phyloP scores from a whole-genome alignment of 2,113 vertebrate genomes.

The Osmerus eperlanus region DNA sequence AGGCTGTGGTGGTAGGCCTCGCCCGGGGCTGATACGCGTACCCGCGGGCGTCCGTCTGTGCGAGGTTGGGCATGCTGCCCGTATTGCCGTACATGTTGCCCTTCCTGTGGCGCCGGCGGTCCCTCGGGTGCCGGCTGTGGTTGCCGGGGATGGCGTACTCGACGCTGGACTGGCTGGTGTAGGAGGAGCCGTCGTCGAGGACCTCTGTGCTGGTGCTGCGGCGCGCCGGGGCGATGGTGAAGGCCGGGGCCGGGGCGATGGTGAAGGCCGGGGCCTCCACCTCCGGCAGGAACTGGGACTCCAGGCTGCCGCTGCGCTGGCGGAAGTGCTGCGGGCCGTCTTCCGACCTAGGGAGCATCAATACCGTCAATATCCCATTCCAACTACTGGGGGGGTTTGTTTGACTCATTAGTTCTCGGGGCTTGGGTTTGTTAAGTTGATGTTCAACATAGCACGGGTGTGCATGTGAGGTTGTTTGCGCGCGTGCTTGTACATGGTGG shows the following conservation, averaged over 20 bases:
- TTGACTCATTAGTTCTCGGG: not conserved
- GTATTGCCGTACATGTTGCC: constrained; percentile 81
- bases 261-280: constrained; percentile 65
- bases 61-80: constrained; percentile 95
- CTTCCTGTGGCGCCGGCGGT: constrained; percentile 79
- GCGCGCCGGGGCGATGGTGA: constrained; percentile 72
- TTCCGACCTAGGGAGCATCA: constrained; percentile 71
- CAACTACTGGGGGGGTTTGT: no score
- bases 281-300: constrained; percentile 80
- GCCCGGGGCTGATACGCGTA: constrained; percentile 68
- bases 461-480: not conserved
- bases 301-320: constrained; percentile 91
- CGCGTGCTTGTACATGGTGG: not conserved
- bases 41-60: constrained; percentile 78
- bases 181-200: constrained; percentile 91
- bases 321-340: constrained; percentile 77
- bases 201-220: constrained; percentile 95
- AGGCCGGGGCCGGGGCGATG: constrained; percentile 64
- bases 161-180: constrained; percentile 92
- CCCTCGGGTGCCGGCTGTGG: constrained; percentile 74
- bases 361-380: not conserved
- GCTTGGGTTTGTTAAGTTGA: not conserved
- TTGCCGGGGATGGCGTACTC: constrained; percentile 75
- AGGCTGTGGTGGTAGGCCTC: constrained; percentile 48
- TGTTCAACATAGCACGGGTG: no score